phyloP scores from a whole-genome alignment of 2,797 vertebrate species.

The Rhyacichthys aspro region DNA sequence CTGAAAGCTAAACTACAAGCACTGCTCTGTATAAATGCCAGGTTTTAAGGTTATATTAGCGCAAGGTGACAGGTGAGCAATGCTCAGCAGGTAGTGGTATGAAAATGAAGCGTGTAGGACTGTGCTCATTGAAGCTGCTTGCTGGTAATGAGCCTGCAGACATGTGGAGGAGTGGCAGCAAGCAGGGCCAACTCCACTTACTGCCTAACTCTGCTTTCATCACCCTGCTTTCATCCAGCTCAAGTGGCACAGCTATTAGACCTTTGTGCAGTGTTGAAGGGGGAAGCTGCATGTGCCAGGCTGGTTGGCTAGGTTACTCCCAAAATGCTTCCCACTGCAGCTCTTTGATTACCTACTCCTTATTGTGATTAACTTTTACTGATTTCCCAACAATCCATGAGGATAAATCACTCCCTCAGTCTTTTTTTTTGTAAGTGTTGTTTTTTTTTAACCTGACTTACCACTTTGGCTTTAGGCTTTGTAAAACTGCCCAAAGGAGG shows the following conservation, averaged over 20 bases:
- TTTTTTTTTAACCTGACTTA: no score
- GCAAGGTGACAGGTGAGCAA: conserved; percentile 55
- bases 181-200: conserved; percentile 60
- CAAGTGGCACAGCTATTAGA: conserved; percentile 67
- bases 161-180: conserved; percentile 62
- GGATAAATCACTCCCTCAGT: no score
- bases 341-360: conserved; percentile 58
- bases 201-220: conserved; percentile 67
- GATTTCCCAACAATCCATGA: conserved; percentile 40
- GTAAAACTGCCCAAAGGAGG: no score
- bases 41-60: conserved; percentile 27
- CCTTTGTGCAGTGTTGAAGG: conserved; percentile 58
- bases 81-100: conserved; percentile 52
- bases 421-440: no score
- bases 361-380: conserved; percentile 47
- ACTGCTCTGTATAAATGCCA: conserved; percentile 30
- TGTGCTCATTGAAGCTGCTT: conserved; percentile 31
- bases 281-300: conserved; percentile 56
- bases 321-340: conserved; percentile 50
- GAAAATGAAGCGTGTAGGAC: conserved; percentile 54
- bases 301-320: conserved; percentile 57
- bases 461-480: no score
- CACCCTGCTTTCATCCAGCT: conserved; percentile 66
- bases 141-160: conserved; percentile 60
- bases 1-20: conserved; percentile 25